phyloP scores from a whole-genome alignment of 2,888 invertebrate species.

The Stenurella melanura region DNA sequence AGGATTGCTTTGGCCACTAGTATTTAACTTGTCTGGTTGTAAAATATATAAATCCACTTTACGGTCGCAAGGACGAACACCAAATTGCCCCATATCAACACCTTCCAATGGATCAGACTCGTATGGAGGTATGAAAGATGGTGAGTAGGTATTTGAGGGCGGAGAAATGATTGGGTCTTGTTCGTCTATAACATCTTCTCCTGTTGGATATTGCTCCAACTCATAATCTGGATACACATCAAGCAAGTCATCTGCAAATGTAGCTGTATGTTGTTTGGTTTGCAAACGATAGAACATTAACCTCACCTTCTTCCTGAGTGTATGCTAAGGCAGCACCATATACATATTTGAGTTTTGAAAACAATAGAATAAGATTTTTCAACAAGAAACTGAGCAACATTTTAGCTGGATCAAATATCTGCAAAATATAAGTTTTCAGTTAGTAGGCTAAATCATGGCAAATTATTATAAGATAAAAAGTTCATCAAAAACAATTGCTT shows the following conservation, averaged over 20 bases:
- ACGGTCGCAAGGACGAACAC: conserved; percentile 88
- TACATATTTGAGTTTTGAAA: conserved; percentile 74
- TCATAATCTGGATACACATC: conserved; percentile 60
- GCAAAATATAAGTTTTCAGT: conserved; percentile 48
- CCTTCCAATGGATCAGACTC: conserved; percentile 71
- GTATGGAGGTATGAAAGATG: conserved; percentile 70
- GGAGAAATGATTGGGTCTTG: conserved; percentile 69
- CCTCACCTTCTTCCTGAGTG: conserved; percentile 75
- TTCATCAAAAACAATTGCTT: too few species aligned
- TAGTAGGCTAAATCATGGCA: not conserved
- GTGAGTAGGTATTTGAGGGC: conserved; percentile 73
- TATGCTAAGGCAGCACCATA: conserved; percentile 69
- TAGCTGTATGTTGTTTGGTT: not conserved
- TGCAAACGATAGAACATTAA: not conserved
- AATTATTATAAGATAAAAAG: not conserved
- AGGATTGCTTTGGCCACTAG: conserved; percentile 86
- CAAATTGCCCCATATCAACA: conserved; percentile 72
- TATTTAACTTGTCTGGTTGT: conserved; percentile 87
- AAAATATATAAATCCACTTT: conserved; percentile 90
- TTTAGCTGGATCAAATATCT: conserved; percentile 77
- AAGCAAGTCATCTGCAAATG: conserved; percentile 49
- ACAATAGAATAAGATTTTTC: conserved; percentile 74
- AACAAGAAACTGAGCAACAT: conserved; percentile 77
- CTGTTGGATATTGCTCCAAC: conserved; percentile 57
- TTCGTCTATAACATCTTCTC: conserved; percentile 65